Evolutionary conservation across 2,888 invertebrate species (phyloP).

Genomic region (Phengaris alcon): DNA sequence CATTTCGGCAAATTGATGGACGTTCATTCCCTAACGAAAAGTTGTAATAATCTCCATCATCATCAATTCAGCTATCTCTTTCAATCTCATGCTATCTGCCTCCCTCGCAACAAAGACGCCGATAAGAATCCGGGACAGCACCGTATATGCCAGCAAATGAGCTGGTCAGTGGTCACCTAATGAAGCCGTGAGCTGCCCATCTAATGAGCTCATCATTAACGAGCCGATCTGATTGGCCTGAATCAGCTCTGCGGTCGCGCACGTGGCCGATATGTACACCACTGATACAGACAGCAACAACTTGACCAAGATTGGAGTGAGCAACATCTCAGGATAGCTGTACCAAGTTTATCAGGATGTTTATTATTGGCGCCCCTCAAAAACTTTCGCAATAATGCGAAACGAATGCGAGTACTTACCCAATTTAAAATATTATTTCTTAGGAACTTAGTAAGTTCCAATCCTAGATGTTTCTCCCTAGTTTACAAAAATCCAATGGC

Average conservation of each 20-base stretch:
- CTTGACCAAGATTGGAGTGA: not conserved
- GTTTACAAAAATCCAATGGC: too few species aligned
- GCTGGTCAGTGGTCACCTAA: conserved; percentile 47
- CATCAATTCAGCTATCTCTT: too few species aligned
- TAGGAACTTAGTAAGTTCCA: too few species aligned
- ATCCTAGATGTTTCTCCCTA: too few species aligned
- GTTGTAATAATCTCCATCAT: not conserved
- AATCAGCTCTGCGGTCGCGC: conserved; percentile 39
- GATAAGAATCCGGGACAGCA: not conserved
- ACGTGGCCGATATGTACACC: conserved; percentile 23
- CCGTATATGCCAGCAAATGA: not conserved
- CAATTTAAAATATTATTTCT: too few species aligned
- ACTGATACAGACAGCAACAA: not conserved
- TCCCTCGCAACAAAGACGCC: not conserved
- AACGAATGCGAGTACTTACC: too few species aligned
- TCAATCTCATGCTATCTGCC: too few species aligned
- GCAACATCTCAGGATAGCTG: not conserved
- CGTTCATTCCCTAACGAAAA: not conserved
- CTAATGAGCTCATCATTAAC: conserved; percentile 50
- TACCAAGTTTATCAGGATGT: too few species aligned
- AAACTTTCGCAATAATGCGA: too few species aligned
- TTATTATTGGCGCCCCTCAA: too few species aligned
- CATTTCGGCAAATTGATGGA: not conserved
- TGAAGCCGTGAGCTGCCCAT: conserved; percentile 50
- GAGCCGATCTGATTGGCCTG: conserved; percentile 44